A percentile compares a stretch with the other conserved stretches of the same genome.
Evolutionary conservation across 2,113 vertebrate genomes (phyloP).

Genomic region (Vicugna pacos): DNA sequence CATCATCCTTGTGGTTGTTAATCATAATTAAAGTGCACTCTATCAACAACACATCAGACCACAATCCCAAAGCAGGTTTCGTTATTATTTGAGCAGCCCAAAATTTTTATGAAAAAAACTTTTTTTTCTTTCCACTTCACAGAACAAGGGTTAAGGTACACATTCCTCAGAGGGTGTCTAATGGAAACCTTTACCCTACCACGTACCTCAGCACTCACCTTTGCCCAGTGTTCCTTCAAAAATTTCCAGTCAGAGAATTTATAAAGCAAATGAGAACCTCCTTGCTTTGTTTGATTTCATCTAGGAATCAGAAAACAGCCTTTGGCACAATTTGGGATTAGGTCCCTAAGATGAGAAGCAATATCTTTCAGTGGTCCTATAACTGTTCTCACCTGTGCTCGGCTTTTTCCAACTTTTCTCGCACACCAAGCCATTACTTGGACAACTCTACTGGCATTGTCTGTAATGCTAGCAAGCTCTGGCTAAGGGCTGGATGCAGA

Average conservation of each 20-base stretch:
- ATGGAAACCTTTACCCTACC: slow-evolving; percentile 29
- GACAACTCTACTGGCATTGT: background rate
- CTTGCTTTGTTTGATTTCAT: slow-evolving; percentile 16
- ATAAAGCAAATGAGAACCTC: slow-evolving; percentile 14
- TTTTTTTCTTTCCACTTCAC: background rate
- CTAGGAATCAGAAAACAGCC: background rate
- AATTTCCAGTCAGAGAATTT: background rate
- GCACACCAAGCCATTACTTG: background rate
- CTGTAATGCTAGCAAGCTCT: background rate
- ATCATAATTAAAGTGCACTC: slow-evolving; percentile 53
- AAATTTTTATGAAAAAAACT: background rate
- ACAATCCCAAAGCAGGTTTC: slow-evolving; percentile 34
- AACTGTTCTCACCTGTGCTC: background rate
- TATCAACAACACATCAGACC: background rate
- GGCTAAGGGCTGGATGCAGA: background rate
- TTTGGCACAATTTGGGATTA: background rate
- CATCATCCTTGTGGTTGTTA: background rate
- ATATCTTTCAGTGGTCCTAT: background rate
- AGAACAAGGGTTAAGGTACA: slow-evolving; percentile 42
- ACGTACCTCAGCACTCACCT: background rate
- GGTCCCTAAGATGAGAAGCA: background rate
- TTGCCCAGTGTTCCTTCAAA: background rate
- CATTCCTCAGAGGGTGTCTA: background rate
- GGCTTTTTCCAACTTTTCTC: background rate
- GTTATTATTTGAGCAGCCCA: slow-evolving; percentile 24